Conservation (phyloP, 2,113 vertebrate species). For the human region DNA sequence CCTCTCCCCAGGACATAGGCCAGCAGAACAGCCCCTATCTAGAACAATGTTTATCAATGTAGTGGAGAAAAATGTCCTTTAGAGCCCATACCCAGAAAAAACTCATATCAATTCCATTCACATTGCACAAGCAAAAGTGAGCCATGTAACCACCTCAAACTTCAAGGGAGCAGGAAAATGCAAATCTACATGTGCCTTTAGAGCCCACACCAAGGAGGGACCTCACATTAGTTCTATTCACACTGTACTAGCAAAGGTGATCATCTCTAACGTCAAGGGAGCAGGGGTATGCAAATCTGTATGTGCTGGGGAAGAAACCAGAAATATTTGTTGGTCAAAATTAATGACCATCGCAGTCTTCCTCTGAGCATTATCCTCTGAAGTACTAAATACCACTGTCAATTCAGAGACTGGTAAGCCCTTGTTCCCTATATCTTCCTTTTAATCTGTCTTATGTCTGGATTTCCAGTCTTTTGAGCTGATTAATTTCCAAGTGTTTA, state of each 20-base stretch:
- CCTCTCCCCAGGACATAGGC: too few relatives aligned
- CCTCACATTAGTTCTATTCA: too few relatives aligned
- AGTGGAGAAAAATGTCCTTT: background rate
- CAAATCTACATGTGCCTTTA: background rate
- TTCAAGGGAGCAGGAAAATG: background rate
- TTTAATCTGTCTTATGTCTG: background rate
- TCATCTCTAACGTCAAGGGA: too few relatives aligned
- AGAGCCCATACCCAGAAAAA: background rate
- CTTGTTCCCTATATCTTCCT: background rate
- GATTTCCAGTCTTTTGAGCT: background rate
- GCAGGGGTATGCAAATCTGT: too few relatives aligned
- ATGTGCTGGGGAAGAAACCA: background rate
- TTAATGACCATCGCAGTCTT: background rate
- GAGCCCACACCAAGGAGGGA: background rate
- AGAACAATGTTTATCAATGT: background rate
- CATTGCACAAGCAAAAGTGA: background rate
- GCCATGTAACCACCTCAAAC: background rate
- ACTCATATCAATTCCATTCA: background rate
- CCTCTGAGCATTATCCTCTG: background rate
- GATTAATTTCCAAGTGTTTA: background rate
- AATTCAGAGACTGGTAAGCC: background rate
- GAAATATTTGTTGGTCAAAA: background rate
- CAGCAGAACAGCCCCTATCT: background rate
- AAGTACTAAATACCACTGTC: background rate
- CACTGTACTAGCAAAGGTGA: too few relatives aligned